Base-by-base conservation (phyloP, 2,888 invertebrate genomes). In the Cephalotes varians region DNA sequence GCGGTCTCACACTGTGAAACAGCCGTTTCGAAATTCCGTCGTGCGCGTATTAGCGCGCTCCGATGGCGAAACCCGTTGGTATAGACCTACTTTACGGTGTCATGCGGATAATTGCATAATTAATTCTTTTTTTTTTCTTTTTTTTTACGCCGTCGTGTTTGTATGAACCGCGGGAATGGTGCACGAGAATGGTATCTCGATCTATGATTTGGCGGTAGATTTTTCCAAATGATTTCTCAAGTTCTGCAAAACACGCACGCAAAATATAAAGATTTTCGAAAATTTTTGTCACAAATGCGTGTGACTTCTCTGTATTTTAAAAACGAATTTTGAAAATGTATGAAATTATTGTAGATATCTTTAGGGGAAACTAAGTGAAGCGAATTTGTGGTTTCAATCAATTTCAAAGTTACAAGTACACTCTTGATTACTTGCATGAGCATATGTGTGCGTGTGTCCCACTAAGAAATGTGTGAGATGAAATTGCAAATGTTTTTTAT, bases 71-170 rank as follows among this genome's bases (percentile, higher is more conserved):
- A 79, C 56, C 5, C 51, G 77, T 56, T 79, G 77, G 72, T 79
- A 79, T 79, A 79, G 77, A 79, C 77, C 77, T 79, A 79, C 77
- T 79, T 79, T 56, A 44, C 77, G 56, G 56, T 79, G 72, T 71
- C 77, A 71, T 34, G 72, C 72, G 72, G 34, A 79, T 79, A 79
- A 79, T 79, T 79, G 77, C 72, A 79, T 58, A 79, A 71, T 71
- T 79, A 25, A 79, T 47, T 5, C 9, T 31, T 44, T 77, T 69
- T 71, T 21, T 31, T 6, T 10, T 9, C 12, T 7, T n/a, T 44
- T 31, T 56, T 28, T 44, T 12, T 15, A 10, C 25, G 3, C 10
- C n/a, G 25, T 10, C n/a, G 37, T 47, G 31, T 49, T 18, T 25
- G 56, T 58, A 34, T 9, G 56, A 18, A 21, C 34, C n/a, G 54